These are phyloP conservation scores for Acropora tenuis DNA, from an alignment of 64 coral and sea anemone species.

Conservation along the genomic window DNA sequence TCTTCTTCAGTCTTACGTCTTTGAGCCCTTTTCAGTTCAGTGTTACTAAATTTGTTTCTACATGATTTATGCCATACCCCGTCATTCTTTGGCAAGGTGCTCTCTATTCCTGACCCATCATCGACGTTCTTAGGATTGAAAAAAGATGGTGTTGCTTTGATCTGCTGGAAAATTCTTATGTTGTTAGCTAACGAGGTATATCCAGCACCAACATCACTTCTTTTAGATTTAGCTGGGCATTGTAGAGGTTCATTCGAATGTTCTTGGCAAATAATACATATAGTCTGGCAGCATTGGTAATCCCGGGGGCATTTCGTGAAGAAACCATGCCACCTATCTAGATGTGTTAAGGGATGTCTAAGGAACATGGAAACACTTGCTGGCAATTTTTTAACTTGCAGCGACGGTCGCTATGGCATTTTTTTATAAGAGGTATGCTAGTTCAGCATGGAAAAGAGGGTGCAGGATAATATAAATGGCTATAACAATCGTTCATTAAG, in stretches of 20 bases:
- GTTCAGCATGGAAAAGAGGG: constrained; percentile 53
- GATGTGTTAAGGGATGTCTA: constrained; percentile 65
- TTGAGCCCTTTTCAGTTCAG: too few relatives aligned
- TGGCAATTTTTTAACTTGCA: constrained; percentile 80
- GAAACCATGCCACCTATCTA: constrained; percentile 64
- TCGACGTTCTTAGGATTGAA: too few relatives aligned
- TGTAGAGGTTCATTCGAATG: not conserved
- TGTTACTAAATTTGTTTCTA: too few relatives aligned
- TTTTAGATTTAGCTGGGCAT: not conserved
- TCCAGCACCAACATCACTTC: not conserved
- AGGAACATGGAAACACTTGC: constrained; percentile 73
- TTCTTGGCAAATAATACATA: not conserved
- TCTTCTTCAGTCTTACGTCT: too few relatives aligned
- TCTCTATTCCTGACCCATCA: too few relatives aligned
- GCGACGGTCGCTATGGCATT: constrained; percentile 64
- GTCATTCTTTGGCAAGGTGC: too few relatives aligned
- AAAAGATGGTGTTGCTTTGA: too few relatives aligned
- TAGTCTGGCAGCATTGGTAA: constrained; percentile 68
- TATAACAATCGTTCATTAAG: constrained; percentile 64
- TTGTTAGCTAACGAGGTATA: too few relatives aligned
- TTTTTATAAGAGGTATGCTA: constrained; percentile 80
- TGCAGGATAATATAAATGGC: constrained; percentile 52
- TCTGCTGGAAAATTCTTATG: too few relatives aligned
- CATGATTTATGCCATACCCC: too few relatives aligned
- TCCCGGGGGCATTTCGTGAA: constrained; percentile 55